Conservation (phyloP, 2,113 vertebrate species). For the Rhipidura dahli region DNA sequence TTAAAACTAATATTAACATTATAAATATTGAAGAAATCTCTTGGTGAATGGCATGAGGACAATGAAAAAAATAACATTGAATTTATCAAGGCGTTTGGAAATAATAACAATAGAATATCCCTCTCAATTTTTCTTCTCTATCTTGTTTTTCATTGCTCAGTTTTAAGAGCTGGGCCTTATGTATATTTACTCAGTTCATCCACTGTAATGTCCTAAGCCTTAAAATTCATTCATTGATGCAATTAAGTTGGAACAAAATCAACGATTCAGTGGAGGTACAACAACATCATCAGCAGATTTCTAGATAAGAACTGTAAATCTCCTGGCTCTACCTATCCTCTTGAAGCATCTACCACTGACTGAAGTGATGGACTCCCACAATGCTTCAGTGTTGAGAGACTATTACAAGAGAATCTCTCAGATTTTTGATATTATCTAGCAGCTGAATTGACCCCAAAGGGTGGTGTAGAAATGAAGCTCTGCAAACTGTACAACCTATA, state of each 20-base stretch:
- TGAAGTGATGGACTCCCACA: not conserved
- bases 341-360: not conserved
- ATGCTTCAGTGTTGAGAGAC: not conserved
- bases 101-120: not conserved
- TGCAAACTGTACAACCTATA: not conserved
- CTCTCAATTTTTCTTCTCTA: not conserved
- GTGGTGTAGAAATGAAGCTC: not conserved
- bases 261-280: not conserved
- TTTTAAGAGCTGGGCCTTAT: not conserved
- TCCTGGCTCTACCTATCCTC: not conserved
- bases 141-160: not conserved
- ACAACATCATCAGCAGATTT: not conserved
- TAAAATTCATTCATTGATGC: not conserved
- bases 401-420: not conserved
- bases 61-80: not conserved
- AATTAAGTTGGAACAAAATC: not conserved
- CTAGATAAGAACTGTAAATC: not conserved
- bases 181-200: not conserved
- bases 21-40: not conserved
- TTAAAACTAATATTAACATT: not conserved
- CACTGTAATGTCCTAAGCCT: not conserved
- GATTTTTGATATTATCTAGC: not conserved
- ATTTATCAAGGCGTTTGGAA: not conserved
- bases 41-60: not conserved
- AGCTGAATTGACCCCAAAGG: not conserved